Evolutionary conservation across 2,113 vertebrate species (phyloP).

Genomic region (Colius striatus): DNA sequence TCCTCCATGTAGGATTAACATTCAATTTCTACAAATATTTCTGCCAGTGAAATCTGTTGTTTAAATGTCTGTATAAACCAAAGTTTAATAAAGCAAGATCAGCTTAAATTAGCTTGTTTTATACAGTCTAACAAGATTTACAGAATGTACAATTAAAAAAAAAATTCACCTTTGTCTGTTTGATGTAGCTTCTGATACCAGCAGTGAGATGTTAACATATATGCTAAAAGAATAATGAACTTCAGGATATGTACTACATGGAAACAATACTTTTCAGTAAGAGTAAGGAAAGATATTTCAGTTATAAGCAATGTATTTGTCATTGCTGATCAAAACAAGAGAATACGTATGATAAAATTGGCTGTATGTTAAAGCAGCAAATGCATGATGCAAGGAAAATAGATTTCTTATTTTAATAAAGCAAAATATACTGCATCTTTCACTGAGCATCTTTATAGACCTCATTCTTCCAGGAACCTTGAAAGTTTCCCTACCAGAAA

Average conservation of each 20-base stretch:
- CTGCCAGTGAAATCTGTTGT: not conserved
- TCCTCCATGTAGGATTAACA: not conserved
- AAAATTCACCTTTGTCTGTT: not conserved
- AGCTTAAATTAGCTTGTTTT: not conserved
- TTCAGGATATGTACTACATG: not conserved
- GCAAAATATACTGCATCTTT: not conserved
- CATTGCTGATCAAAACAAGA: not conserved
- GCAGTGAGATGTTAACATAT: not conserved
- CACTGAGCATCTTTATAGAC: not conserved
- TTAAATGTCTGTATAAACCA: not conserved
- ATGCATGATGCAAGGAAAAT: not conserved
- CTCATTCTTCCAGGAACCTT: not conserved
- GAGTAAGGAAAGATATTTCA: not conserved
- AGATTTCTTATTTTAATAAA: not conserved
- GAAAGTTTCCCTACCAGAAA: not conserved
- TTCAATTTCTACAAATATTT: not conserved
- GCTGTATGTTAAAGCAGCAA: not conserved
- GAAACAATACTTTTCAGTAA: not conserved
- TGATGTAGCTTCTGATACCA: not conserved
- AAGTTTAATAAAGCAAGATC: not conserved
- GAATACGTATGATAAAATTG: not conserved
- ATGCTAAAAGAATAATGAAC: not conserved
- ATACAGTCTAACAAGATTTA: not conserved
- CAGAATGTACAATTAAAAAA: not conserved
- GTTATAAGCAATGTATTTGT: not conserved